A percentile compares a stretch with the other conserved stretches of the same genome.
Conservation (phyloP, 2,113 vertebrate species). For the Petrocephalus microphthalmus region DNA sequence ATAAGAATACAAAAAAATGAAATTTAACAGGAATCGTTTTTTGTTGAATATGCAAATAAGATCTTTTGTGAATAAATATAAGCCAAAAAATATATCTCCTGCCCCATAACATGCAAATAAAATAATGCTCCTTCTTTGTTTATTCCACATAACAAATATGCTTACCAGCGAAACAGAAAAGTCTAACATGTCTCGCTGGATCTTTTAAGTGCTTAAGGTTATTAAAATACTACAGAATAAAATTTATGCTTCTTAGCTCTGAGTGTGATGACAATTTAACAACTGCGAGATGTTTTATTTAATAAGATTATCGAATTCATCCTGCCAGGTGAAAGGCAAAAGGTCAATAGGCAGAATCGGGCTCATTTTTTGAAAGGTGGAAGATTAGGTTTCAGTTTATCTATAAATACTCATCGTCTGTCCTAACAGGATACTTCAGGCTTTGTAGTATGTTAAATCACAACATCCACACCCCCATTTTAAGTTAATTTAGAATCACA, state of each 20-base stretch:
- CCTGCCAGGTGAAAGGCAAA: slow-evolving; percentile 11
- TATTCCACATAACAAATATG: background rate
- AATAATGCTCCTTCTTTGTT: background rate
- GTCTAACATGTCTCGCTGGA: background rate
- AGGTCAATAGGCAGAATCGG: slow-evolving; percentile 40
- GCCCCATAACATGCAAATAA: background rate
- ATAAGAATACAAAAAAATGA: background rate
- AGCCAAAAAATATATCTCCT: background rate
- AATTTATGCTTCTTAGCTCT: background rate
- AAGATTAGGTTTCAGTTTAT: slow-evolving; percentile 61
- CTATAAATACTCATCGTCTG: slow-evolving; percentile 61
- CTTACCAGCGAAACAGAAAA: background rate
- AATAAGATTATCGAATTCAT: background rate
- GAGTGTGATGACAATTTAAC: background rate
- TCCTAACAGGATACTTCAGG: slow-evolving; percentile 48
- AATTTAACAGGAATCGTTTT: background rate
- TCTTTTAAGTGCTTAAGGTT: background rate
- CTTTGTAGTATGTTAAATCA: slow-evolving; percentile 46
- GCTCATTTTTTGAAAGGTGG: slow-evolving; percentile 41
- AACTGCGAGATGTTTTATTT: background rate
- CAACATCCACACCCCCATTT: slow-evolving; percentile 29
- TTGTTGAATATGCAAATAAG: slow-evolving; percentile 2
- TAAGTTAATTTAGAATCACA: slow-evolving; percentile 29
- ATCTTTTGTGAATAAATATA: background rate
- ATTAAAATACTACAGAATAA: background rate